Evolutionary conservation across 2,888 invertebrate genomes (phyloP).

Genomic region (Chrysolina haemoptera): DNA sequence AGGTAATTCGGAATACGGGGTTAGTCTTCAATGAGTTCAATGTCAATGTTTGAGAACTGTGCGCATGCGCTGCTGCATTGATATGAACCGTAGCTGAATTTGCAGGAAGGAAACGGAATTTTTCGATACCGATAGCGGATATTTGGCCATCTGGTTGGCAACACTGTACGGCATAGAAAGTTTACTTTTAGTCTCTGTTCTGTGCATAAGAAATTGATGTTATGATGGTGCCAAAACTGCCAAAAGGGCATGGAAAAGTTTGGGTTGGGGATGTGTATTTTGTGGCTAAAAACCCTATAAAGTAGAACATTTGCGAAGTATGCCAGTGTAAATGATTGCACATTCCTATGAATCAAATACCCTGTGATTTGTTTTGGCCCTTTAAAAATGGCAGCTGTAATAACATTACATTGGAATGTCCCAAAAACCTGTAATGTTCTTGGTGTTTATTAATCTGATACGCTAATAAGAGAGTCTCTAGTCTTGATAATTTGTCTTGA

Average conservation of each 20-base stretch:
- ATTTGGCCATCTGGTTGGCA: too few relatives aligned
- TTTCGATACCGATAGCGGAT: too few relatives aligned
- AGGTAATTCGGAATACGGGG: too few relatives aligned
- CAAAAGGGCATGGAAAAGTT: not conserved
- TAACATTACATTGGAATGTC: conserved; percentile 41
- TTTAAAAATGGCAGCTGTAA: conserved; percentile 61
- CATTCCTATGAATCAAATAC: not conserved
- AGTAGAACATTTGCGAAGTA: not conserved
- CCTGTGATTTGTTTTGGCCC: conserved; percentile 58
- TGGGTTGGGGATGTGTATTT: not conserved
- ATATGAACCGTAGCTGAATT: too few relatives aligned
- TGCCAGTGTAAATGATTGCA: not conserved
- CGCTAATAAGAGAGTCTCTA: not conserved
- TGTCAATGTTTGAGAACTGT: too few relatives aligned
- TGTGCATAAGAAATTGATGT: too few relatives aligned
- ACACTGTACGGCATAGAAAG: too few relatives aligned
- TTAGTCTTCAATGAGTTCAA: too few relatives aligned
- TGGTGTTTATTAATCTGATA: conserved; percentile 9
- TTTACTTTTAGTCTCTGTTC: too few relatives aligned
- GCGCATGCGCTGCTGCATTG: too few relatives aligned
- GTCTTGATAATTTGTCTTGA: not conserved
- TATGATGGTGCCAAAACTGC: too few relatives aligned
- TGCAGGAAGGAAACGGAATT: too few relatives aligned
- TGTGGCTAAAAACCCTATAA: not conserved
- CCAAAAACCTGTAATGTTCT: conserved; percentile 10